Evolutionary conservation across 2,797 vertebrate genomes (phyloP), one percentile per base, ranked within the genome.

Genomic region (Halcyon badia): DNA sequence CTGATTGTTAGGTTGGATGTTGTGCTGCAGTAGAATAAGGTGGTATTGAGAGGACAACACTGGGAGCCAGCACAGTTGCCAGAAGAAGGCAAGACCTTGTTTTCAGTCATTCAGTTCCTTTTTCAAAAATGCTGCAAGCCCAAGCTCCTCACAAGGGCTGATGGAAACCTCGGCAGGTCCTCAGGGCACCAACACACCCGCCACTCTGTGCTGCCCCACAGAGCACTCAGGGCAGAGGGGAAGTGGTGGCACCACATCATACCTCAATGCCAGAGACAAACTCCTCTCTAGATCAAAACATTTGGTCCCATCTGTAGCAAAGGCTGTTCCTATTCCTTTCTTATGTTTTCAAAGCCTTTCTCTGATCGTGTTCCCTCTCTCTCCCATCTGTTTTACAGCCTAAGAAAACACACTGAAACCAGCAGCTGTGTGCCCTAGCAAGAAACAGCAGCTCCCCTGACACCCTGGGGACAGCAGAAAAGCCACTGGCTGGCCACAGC

Each of bases 111-210:
- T 57, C 9, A 6, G 14, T 19, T 80, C 11, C 41, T 76, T 76
- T 89, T 78, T 24, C 26, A 68, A 77, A 89, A 83, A 17, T 39
- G 12, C 49, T 42, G 37, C 46, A 54, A 76, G 41, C 6, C 35
- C 33, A n/a, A 51, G 16, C 19, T 56, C 46, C 26, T 65, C 6
- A 0, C n/a, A 30, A 73, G 35, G 39, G 33, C 44, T 49, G 28
- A 37, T 51, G 39, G 24, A 69, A 75, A 76, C 20, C 42, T 22
- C 7, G 9, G 31, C 39, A 69, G 31, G 31, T 66, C 31, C 46
- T 52, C 5, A 6, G 49, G 30, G 28, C 58, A 22, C 41, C 1
- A 3, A 81, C 0, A 0, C 6, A 8, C 6, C 54, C 3, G 0
- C 46, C 11, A 3, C 11, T 22, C n/a, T 0, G 2, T 20, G 52